These are phyloP conservation scores for Drosophila persimilis DNA, from an alignment of 1,140 invertebrate genomes.

Conservation along the genomic window DNA sequence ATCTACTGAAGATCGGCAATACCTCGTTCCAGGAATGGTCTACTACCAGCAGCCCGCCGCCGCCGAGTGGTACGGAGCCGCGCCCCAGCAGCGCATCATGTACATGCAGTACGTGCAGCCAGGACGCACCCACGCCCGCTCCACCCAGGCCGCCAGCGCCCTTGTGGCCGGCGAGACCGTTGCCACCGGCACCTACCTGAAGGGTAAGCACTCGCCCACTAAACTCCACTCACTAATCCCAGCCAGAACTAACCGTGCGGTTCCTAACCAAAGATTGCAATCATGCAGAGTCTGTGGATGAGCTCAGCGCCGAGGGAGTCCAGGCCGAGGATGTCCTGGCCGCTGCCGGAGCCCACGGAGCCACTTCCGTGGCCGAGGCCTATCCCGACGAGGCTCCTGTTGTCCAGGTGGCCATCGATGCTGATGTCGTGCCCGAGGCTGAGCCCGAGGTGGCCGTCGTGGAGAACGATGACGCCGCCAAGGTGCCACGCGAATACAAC, in stretches of 20 bases:
- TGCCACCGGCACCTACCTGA: slow-evolving; percentile 78
- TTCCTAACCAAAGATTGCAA: slow-evolving; percentile 78
- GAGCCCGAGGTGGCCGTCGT: slow-evolving; percentile 42
- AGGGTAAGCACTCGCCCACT: slow-evolving; percentile 58
- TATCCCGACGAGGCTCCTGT: slow-evolving; percentile 71
- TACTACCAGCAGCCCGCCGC: slow-evolving; percentile 74
- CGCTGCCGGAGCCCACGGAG: slow-evolving; percentile 66
- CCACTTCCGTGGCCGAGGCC: slow-evolving; percentile 77
- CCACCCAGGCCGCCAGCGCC: slow-evolving; percentile 74
- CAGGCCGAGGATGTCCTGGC: slow-evolving; percentile 63
- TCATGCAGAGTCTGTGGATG: slow-evolving; percentile 74
- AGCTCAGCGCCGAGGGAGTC: slow-evolving; percentile 47
- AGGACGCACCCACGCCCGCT: slow-evolving; percentile 67
- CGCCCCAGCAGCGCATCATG: slow-evolving; percentile 78
- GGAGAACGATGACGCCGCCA: slow-evolving; percentile 64
- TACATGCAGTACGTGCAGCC: slow-evolving; percentile 81
- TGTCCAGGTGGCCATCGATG: slow-evolving; percentile 57
- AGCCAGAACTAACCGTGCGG: slow-evolving; percentile 36
- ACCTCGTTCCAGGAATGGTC: slow-evolving; percentile 78
- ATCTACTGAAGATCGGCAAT: slow-evolving; percentile 68
- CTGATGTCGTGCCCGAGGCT: slow-evolving; percentile 20
- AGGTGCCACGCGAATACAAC: slow-evolving; percentile 74
- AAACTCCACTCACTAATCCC: neutral
- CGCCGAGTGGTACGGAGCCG: slow-evolving; percentile 66
- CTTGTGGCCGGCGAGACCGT: slow-evolving; percentile 78